These are phyloP conservation scores for Salticus scenicus DNA, from an alignment of 2,888 invertebrate species.

Conservation along the genomic window DNA sequence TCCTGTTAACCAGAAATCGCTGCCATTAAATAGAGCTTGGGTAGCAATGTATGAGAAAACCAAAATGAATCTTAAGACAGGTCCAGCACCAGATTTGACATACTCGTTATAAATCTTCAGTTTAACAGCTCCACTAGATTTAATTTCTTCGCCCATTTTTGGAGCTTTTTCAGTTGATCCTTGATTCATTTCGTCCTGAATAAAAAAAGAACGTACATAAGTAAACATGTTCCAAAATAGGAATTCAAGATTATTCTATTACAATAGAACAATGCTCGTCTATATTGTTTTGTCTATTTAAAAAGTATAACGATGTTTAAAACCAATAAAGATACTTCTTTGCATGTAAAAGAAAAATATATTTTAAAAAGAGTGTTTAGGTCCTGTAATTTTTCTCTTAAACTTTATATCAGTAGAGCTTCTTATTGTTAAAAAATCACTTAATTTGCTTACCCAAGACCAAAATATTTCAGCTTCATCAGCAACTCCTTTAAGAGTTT, in stretches of 20 bases:
- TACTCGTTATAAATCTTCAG: slow-evolving; percentile 75
- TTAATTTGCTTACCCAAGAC: no score
- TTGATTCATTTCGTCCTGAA: background rate
- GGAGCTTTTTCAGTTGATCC: slow-evolving; percentile 33
- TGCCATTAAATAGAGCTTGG: slow-evolving; percentile 73
- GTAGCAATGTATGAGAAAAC: slow-evolving; percentile 75
- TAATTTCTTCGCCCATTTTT: slow-evolving; percentile 46
- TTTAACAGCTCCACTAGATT: slow-evolving; percentile 54
- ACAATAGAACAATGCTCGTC: background rate
- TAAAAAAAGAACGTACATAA: no score
- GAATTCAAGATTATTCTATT: background rate
- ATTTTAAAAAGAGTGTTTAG: no score
- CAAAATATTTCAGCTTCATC: no score
- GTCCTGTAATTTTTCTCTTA: no score
- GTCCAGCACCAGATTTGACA: slow-evolving; percentile 76
- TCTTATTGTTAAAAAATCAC: no score
- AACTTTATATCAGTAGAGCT: no score
- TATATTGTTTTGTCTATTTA: no score
- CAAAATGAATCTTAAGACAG: slow-evolving; percentile 73
- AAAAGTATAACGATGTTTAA: no score
- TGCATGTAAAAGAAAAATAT: no score
- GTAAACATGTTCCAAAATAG: background rate
- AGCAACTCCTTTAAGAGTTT: no score
- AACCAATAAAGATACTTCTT: no score
- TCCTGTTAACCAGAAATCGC: slow-evolving; percentile 71